Conservation (phyloP, 2,113 vertebrate species). For the Microcebus murinus region DNA sequence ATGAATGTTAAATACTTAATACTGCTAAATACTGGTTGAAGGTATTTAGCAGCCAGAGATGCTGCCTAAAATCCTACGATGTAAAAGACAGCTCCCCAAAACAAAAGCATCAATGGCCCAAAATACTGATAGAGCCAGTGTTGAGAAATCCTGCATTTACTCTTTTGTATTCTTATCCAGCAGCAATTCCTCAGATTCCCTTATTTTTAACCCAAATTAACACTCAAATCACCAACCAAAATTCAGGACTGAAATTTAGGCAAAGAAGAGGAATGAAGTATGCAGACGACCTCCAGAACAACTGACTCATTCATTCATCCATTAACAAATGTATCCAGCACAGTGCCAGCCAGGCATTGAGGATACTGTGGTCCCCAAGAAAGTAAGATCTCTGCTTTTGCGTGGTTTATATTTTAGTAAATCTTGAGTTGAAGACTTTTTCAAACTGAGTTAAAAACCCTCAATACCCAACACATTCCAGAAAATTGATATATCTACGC, state of each 20-base stretch:
- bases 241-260: neutral
- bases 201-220: neutral
- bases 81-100: neutral
- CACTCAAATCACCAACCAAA: conserved; percentile 16
- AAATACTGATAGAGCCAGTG: neutral
- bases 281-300: neutral
- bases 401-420: neutral
- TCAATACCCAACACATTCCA: conserved; percentile 11
- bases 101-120: neutral
- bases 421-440: neutral
- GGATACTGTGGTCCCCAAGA: neutral
- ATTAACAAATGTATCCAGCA: neutral
- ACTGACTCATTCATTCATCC: neutral
- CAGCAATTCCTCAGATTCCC: neutral
- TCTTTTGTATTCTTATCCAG: conserved; percentile 28
- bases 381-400: neutral
- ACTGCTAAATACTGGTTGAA: neutral
- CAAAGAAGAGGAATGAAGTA: neutral
- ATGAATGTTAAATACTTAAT: no score
- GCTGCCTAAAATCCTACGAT: neutral
- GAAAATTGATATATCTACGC: neutral
- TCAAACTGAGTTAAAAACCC: conserved; percentile 22
- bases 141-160: neutral
- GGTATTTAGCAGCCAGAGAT: neutral
- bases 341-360: neutral